Evolutionary conservation across 2,113 vertebrate genomes (phyloP), one percentile per base, ranked within the genome.

Genomic region (Cebidichthys violaceus): DNA sequence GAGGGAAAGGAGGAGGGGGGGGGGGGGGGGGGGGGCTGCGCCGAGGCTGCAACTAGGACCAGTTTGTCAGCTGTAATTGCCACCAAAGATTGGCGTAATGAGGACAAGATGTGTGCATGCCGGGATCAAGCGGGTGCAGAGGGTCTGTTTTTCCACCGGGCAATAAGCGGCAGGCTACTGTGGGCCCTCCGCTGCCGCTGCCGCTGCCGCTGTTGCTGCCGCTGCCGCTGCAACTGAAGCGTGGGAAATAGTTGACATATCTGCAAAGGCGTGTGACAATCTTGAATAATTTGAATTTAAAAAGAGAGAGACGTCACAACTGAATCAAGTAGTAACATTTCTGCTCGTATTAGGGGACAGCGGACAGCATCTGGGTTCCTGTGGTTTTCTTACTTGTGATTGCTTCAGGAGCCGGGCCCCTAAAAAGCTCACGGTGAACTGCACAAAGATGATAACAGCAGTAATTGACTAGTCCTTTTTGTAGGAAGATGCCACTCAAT

Each of bases 21-120:
- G n/a, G n/a, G n/a, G n/a, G n/a, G n/a, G n/a, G n/a, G n/a, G n/a
- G n/a, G 33, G 11, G 60, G 59, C 64, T 59, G 60, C 45, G 65
- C 66, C 77, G 77, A 14, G 67, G 76, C 74, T 75, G 39, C 73
- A 88, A 88, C 81, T 54, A 64, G 77, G 57, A 83, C 84, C 59
- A 84, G 83, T 90, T 91, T 91, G 90, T 92, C 85, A 85, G 65
- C 83, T 77, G 67, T 91, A 94, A 89, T 84, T 88, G 86, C 83
- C 84, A 89, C 75, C 76, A 84, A 84, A 89, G 79, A 75, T 50
- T 57, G 68, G 59, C 62, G 54, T 93, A 93, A 94, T 91, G 83
- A 91, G 74, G 76, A 90, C 84, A 93, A 93, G 88, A 91, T 93
- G 92, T 87, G 85, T 75, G 76, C 73, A 64, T 54, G 75, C 60